phyloP scores from a whole-genome alignment of 2,888 invertebrate genomes.

The Megastigmus dorsalis region DNA sequence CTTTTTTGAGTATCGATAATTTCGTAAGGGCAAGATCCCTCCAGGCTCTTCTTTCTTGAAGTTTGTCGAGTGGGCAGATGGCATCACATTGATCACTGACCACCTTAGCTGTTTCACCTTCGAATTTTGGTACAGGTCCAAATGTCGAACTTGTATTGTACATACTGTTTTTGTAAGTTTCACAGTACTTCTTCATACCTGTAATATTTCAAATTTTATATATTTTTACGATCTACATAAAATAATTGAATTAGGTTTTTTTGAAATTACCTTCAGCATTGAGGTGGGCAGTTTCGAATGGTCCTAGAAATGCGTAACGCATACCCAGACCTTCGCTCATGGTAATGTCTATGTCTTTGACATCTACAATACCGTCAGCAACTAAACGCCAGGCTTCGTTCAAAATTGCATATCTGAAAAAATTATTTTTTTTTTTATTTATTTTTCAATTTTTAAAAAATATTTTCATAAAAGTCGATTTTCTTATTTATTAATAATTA shows the following conservation, averaged over 20 bases:
- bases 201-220: conserved; percentile 22
- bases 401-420: conserved; percentile 89
- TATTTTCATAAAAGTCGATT: too few species aligned
- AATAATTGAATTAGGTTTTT: neutral
- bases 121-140: conserved; percentile 85
- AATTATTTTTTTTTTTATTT: too few species aligned
- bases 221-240: neutral
- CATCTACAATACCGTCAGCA: conserved; percentile 87
- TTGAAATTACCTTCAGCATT: conserved; percentile 88
- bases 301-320: conserved; percentile 96
- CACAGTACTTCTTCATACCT: conserved; percentile 80
- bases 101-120: conserved; percentile 80
- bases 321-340: conserved; percentile 96
- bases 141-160: conserved; percentile 82
- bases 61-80: conserved; percentile 84
- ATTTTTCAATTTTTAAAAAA: too few species aligned
- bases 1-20: conserved; percentile 85
- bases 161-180: conserved; percentile 79
- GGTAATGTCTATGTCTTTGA: conserved; percentile 92
- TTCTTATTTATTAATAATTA: too few species aligned
- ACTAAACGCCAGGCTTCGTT: conserved; percentile 95
- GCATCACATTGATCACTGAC: conserved; percentile 84
- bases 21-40: conserved; percentile 89
- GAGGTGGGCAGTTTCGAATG: conserved; percentile 93
- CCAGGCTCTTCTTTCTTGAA: conserved; percentile 86